Base-by-base conservation (phyloP, 2,113 vertebrate species). In the Spea bombifrons region DNA sequence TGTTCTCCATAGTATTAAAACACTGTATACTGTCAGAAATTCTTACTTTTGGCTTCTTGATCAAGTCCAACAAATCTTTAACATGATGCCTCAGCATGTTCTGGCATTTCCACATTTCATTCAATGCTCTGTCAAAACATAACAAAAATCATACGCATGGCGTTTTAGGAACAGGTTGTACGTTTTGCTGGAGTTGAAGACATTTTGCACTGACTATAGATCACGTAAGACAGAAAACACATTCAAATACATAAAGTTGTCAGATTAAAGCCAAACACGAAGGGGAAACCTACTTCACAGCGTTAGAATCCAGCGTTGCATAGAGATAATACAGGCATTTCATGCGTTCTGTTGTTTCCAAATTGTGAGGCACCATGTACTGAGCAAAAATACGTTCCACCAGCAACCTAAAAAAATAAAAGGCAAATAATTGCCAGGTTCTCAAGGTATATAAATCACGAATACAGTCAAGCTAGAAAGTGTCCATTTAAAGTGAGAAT, bases 101-200 rank as follows among this genome's bases (percentile, higher is more conserved):
- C 87, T 99, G 97, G 87, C 97, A 99, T 85, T 99, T 99, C 97
- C 97, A 99, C 97, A 99, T 99, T 90, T 99, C 97, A 86, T 99
- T 99, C 83, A 99, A 84, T 78, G 97, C 97, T 89, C 97, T 99
- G 82, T 3, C 15, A 47, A 4, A 59, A 30, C 30, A 30, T 30
- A 30, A 30, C 30, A 30, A 30, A 30, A 30, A 30, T 30, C 30
- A 30, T 30, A 2, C 2, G 30, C 30, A 30, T 30, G 30, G 2
- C 30, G 30, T 30, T 30, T 30, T 30, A 2, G 30, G 30, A 30
- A 30, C 30, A 30, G 30, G 30, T 30, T 30, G 2, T 30, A 30
- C 30, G 30, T 30, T 30, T 30, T 30, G 15, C 7, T 9, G 30
- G 5, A 17, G 13, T 1, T 17, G 9, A 66, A 66, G 8, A 1